Percentiles rank a stretch among this genome's conserved stretches.
Evolutionary conservation across 2,113 vertebrate species (phyloP).

Genomic region (Indri indri): DNA sequence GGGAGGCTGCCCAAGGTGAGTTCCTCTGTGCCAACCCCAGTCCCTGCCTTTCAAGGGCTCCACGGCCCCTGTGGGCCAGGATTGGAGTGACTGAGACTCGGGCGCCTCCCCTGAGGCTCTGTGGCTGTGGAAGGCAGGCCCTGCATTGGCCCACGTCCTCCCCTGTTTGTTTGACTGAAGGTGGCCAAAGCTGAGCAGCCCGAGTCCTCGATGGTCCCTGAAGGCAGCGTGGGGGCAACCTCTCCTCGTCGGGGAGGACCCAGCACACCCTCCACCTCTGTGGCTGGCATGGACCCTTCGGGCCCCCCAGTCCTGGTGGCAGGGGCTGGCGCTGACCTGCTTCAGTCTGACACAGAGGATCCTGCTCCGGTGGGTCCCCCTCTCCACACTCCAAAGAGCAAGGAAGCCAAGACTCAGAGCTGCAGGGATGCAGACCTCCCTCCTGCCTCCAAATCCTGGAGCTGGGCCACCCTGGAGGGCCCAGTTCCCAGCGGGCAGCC

Average conservation of each 20-base stretch:
- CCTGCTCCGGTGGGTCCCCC: neutral
- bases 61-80: accelerated
- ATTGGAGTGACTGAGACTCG: neutral
- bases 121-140: neutral
- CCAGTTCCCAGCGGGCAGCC: neutral
- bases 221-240: neutral
- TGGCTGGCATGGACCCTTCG: neutral
- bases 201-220: neutral
- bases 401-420: neutral
- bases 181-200: constrained; percentile 72
- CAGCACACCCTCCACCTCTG: neutral
- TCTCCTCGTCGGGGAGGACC: neutral
- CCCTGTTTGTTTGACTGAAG: constrained; percentile 56
- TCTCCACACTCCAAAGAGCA: neutral
- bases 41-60: neutral
- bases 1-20: constrained; percentile 92
- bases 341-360: neutral
- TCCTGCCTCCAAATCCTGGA: constrained; percentile 6
- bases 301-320: neutral
- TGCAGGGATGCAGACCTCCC: neutral
- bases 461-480: constrained; percentile 22
- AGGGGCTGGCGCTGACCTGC: neutral
- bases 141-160: neutral
- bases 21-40: neutral
- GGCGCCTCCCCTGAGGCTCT: neutral